Percentiles rank a stretch among this genome's conserved stretches.
Evolutionary conservation across 2,797 vertebrate species (phyloP).

Genomic region (Hyperoplus lanceolatus): DNA sequence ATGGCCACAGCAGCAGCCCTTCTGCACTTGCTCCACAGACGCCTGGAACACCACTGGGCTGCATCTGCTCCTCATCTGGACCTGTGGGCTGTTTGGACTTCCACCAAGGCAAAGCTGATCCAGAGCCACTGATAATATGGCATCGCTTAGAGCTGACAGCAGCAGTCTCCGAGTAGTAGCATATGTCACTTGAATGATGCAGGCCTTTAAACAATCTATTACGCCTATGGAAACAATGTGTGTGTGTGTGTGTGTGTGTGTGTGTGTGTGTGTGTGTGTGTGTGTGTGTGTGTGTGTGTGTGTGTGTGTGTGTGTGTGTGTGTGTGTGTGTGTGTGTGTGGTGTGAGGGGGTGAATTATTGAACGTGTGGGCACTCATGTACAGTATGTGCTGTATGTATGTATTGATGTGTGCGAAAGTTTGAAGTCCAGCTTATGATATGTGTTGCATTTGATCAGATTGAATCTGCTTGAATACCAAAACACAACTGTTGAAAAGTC

Average conservation of each 20-base stretch:
- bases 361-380: not conserved
- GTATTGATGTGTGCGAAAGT: not conserved
- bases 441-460: constrained; percentile 1
- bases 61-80: constrained; percentile 82
- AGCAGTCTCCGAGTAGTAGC: constrained; percentile 35
- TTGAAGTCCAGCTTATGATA: not conserved
- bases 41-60: constrained; percentile 48
- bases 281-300: too few relatives aligned
- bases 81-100: constrained; percentile 66
- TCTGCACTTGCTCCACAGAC: constrained; percentile 63
- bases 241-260: not conserved
- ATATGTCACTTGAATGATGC: constrained; percentile 29
- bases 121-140: constrained; percentile 68
- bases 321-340: too few relatives aligned
- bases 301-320: too few relatives aligned
- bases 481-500: constrained; percentile 1
- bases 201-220: constrained; percentile 2
- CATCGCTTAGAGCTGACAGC: constrained; percentile 50
- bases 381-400: too few relatives aligned
- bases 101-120: constrained; percentile 67
- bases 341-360: not conserved
- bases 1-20: constrained; percentile 23
- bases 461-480: not conserved
- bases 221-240: constrained; percentile 34
- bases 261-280: too few relatives aligned